These are phyloP conservation scores for Elgonia sp. DNA, from an alignment of 2,888 invertebrate species.

Conservation along the genomic window DNA sequence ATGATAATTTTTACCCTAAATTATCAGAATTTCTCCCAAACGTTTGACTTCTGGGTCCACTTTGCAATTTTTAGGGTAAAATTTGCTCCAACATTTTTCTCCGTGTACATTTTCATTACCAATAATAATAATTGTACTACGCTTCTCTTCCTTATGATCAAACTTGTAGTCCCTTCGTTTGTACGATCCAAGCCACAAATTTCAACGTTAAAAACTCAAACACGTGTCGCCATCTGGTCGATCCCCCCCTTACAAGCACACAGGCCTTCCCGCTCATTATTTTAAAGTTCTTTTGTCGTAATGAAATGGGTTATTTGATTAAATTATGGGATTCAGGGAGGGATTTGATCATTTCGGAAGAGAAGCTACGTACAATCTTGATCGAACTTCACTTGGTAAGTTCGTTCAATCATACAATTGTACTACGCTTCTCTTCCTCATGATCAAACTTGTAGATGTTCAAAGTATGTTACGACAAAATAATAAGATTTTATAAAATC, in stretches of 20 bases:
- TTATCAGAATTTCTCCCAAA: no score
- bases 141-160: slow-evolving; percentile 1
- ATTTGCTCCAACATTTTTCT: no score
- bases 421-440: slow-evolving; percentile 45
- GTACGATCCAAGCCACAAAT: slow-evolving; percentile 30
- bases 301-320: background rate
- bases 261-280: background rate
- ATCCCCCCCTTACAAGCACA: background rate
- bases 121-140: background rate
- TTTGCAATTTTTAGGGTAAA: no score
- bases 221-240: slow-evolving; percentile 17
- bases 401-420: slow-evolving; percentile 35
- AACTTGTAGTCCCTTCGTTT: slow-evolving; percentile 23
- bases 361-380: slow-evolving; percentile 19
- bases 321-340: background rate
- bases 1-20: no score
- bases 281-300: background rate
- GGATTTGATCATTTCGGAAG: slow-evolving; percentile 29
- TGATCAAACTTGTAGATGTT: slow-evolving; percentile 52
- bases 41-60: no score
- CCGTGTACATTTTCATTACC: no score
- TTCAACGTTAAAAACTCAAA: slow-evolving; percentile 14
- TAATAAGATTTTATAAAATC: no score
- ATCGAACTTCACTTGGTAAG: slow-evolving; percentile 40
- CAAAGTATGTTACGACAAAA: slow-evolving; percentile 35